phyloP scores from a whole-genome alignment of 2,113 vertebrate species.

The Desmodus rotundus region DNA sequence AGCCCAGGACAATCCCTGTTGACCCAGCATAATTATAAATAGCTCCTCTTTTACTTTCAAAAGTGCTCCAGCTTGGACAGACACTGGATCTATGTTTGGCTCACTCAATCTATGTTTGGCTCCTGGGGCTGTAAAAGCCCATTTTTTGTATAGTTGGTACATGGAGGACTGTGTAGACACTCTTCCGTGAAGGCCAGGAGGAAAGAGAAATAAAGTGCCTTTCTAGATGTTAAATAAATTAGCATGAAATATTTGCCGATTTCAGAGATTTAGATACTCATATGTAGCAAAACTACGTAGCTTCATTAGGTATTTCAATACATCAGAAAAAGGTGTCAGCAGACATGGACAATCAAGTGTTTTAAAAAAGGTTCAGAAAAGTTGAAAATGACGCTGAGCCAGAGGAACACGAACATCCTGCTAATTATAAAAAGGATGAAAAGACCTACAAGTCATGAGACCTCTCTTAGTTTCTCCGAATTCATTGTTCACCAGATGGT shows the following conservation, averaged over 20 bases:
- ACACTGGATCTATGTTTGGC: neutral
- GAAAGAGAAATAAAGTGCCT: neutral
- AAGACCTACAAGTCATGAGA: neutral
- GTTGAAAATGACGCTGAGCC: neutral
- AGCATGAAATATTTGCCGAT: neutral
- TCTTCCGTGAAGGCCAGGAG: neutral
- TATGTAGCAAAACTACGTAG: neutral
- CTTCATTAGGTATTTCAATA: neutral
- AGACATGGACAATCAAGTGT: neutral
- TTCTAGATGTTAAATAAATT: neutral
- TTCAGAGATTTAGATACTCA: neutral
- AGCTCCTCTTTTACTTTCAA: neutral
- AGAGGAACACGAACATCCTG: neutral
- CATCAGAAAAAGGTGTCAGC: neutral
- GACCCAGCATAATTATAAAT: neutral
- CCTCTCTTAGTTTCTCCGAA: neutral
- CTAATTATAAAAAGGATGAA: neutral
- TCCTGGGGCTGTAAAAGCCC: neutral
- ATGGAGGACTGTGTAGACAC: neutral
- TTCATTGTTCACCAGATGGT: neutral
- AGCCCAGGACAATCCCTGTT: neutral
- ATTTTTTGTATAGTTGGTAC: neutral
- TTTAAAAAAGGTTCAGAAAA: neutral
- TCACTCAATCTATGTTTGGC: neutral
- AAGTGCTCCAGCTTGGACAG: neutral